Evolutionary conservation across 1,140 invertebrate species (phyloP).

Genomic region (Leptopilina clavipes): DNA sequence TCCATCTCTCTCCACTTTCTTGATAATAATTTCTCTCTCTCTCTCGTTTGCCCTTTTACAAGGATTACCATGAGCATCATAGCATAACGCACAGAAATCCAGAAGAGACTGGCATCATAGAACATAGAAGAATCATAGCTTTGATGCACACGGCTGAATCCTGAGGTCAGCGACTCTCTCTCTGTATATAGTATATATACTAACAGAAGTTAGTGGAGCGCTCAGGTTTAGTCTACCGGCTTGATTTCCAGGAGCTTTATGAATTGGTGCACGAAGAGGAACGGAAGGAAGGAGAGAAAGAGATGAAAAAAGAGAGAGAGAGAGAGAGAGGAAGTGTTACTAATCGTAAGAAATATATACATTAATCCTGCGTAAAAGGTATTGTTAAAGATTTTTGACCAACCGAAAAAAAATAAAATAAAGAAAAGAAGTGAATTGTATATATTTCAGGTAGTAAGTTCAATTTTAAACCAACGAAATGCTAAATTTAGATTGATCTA

Average conservation of each 20-base stretch:
- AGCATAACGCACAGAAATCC: slow-evolving; percentile 61
- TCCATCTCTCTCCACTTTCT: neutral
- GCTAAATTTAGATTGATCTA: too few relatives aligned
- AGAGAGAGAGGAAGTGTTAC: slow-evolving; percentile 28
- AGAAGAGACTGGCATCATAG: neutral
- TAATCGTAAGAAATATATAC: neutral
- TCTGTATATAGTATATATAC: slow-evolving; percentile 30
- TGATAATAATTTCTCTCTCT: slow-evolving; percentile 27
- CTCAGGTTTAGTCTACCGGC: slow-evolving; percentile 61
- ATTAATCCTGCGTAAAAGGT: too few relatives aligned
- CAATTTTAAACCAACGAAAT: too few relatives aligned
- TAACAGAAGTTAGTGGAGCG: slow-evolving; percentile 71
- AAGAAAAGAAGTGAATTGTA: too few relatives aligned
- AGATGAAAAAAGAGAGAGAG: slow-evolving; percentile 34
- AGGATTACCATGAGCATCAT: slow-evolving; percentile 70
- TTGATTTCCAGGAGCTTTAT: slow-evolving; percentile 66
- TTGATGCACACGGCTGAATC: slow-evolving; percentile 73
- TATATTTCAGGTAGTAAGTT: too few relatives aligned
- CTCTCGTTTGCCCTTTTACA: slow-evolving; percentile 58
- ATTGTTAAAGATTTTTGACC: too few relatives aligned
- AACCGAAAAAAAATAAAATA: too few relatives aligned
- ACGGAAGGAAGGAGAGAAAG: slow-evolving; percentile 49
- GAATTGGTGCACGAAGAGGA: slow-evolving; percentile 69
- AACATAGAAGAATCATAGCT: slow-evolving; percentile 58
- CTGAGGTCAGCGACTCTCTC: slow-evolving; percentile 73